Base-by-base conservation (phyloP, 2,797 vertebrate genomes). In the Synaphobranchus kaupii region DNA sequence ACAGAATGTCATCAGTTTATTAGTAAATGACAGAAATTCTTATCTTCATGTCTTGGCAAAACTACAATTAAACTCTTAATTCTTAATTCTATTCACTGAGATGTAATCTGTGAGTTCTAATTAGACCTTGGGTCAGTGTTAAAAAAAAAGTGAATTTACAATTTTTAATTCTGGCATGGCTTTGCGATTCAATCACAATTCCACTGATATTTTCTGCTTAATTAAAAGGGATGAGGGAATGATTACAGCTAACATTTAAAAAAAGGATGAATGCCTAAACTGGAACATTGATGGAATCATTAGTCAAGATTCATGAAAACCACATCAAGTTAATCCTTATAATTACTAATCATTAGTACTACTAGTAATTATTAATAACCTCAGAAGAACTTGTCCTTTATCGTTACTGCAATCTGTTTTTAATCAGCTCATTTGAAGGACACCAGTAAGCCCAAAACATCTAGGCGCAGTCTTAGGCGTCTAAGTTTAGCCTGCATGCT, bases 81-180 rank as follows among this genome's bases (percentile, higher is more conserved):
- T 92, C 89, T 89, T 92, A 88, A 87, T 89, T 92, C 94, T 91
- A 92, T 93, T 90, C 91, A 47, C 73, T 47, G 17, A 20, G 78
- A 28, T 86, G 89, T 89, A 90, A 94, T 94, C 92, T 94, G 92
- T 88, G 87, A 91, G 91, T 92, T 93, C 91, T 93, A 94, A 95
- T 94, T 93, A 94, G 92, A 94, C 89, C 89, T 71, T 92, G 93
- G 94, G 93, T 94, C 94, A 94, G 91, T 93, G 94, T 2, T 0
- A 68, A 68, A 66, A 66, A 66, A 68, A 68, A 28, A 68, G 63
- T 95, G 93, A 95, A 93, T 95, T 93, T 94, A 91, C 91, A 89
- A 88, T 87, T 90, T 39, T 84, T 87, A 86, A 85, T 86, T 58
- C 85, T 88, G 89, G 63, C 22, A 88, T 80, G 87, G 86, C 88